A percentile compares a stretch with the other conserved stretches of the same genome.
Conservation (phyloP, 2,797 vertebrate species). For the Harpagifer antarcticus region DNA sequence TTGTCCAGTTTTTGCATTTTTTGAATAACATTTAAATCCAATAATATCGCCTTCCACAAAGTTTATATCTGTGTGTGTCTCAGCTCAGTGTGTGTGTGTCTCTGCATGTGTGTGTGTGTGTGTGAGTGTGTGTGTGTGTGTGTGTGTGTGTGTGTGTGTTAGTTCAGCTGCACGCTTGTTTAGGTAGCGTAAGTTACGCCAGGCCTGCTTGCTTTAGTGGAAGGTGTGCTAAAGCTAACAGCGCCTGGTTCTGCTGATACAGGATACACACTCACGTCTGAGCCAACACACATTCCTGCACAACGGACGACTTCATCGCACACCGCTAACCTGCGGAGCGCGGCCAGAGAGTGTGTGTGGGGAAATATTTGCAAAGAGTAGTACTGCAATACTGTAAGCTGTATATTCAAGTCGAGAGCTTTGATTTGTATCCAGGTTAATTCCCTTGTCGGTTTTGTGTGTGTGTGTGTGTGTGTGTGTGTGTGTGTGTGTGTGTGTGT, state of each 20-base stretch:
- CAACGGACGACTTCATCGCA: conserved; percentile 58
- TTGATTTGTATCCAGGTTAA: conserved; percentile 31
- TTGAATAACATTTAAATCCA: too few species aligned
- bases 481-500: conserved; percentile 2
- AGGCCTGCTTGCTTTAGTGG: conserved; percentile 53
- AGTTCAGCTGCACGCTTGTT: conserved; percentile 77
- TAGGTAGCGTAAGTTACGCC: conserved; percentile 60
- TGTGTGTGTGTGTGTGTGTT: conserved; percentile 7
- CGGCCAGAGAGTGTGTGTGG: conserved; percentile 27
- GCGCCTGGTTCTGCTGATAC: conserved; percentile 42
- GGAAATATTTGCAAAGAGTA: conserved; percentile 67
- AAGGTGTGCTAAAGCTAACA: conserved; percentile 70
- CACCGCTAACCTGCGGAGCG: conserved; percentile 33
- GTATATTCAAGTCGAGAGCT: conserved; percentile 20
- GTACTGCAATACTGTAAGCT: conserved; percentile 47
- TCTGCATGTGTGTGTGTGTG: too few species aligned
- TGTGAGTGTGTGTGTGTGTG: too few species aligned
- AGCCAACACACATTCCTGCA: conserved; percentile 73
- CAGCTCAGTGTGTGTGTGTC: neutral
- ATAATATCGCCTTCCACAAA: too few species aligned
- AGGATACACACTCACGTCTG: conserved; percentile 52
- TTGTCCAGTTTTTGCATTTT: too few species aligned
- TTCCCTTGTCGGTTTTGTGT: conserved; percentile 5
- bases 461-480: too few species aligned
- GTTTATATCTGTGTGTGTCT: too few species aligned